phyloP scores from a whole-genome alignment of 2,113 vertebrate species.

The Nettapus auritus region DNA sequence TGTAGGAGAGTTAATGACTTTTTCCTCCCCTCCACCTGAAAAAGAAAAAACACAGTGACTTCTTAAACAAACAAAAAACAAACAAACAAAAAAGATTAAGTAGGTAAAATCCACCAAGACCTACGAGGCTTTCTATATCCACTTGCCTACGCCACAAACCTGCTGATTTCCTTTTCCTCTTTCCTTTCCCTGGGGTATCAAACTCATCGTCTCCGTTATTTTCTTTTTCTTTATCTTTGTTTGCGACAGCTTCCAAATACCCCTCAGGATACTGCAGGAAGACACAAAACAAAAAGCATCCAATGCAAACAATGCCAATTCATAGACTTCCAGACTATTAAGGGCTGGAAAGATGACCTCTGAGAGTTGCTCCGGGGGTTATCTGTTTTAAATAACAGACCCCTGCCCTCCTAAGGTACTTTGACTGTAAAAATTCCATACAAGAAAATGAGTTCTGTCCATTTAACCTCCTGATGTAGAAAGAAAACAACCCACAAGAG shows the following conservation, averaged over 20 bases:
- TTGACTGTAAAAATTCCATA: neutral
- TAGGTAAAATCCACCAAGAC: neutral
- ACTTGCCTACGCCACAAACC: slow-evolving; percentile 59
- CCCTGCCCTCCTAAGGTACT: neutral
- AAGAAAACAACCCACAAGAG: neutral
- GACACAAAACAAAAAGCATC: slow-evolving; percentile 8
- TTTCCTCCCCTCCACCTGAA: slow-evolving; percentile 44
- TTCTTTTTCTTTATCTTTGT: slow-evolving; percentile 92
- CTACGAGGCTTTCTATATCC: neutral
- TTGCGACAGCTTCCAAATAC: slow-evolving; percentile 88
- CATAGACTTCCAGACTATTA: neutral
- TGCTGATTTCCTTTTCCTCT: slow-evolving; percentile 90
- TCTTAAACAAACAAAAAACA: neutral
- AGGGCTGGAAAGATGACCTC: neutral
- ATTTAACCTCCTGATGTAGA: neutral
- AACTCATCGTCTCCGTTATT: slow-evolving; percentile 75
- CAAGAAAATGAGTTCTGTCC: neutral
- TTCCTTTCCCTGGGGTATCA: slow-evolving; percentile 78
- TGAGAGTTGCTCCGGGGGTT: neutral
- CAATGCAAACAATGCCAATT: neutral
- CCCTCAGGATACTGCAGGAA: slow-evolving; percentile 92
- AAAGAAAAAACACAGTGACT: neutral
- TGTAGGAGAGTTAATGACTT: neutral
- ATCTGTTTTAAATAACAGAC: neutral
- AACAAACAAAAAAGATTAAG: neutral